phyloP scores from a whole-genome alignment of 2,113 vertebrate species.

The Zosterops borbonicus region DNA sequence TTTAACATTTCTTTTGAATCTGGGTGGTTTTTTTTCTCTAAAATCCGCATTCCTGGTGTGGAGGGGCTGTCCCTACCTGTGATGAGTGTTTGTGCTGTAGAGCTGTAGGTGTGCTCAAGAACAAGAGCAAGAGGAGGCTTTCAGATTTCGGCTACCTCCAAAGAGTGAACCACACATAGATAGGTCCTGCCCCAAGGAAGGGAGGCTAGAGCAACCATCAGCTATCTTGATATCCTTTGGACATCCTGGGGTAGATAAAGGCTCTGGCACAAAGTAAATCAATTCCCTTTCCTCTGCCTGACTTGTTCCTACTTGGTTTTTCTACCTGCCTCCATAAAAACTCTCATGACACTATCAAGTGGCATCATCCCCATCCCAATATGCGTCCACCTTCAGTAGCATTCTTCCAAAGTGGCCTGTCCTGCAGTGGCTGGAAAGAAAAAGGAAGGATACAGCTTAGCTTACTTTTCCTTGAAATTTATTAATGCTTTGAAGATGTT shows the following conservation, averaged over 20 bases:
- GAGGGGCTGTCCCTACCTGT: background rate
- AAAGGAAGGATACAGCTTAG: background rate
- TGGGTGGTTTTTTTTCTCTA: background rate
- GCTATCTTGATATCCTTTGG: background rate
- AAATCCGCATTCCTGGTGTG: background rate
- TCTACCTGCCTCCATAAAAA: background rate
- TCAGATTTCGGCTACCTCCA: background rate
- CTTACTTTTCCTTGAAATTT: background rate
- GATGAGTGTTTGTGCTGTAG: background rate
- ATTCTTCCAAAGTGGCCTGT: background rate
- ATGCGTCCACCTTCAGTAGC: background rate
- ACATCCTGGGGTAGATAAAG: background rate
- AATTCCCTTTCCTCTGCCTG: background rate
- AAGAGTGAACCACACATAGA: accelerated
- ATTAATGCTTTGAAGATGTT: background rate
- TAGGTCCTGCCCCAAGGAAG: background rate
- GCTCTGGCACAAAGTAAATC: background rate
- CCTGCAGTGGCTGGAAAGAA: background rate
- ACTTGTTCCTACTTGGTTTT: background rate
- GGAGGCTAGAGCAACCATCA: background rate
- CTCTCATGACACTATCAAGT: background rate
- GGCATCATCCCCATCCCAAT: background rate
- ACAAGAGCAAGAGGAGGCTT: background rate
- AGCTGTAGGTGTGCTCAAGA: background rate
- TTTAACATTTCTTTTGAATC: background rate